Evolutionary conservation across 2,797 vertebrate genomes (phyloP), one percentile per base, ranked within the genome.

Genomic region (Loris lydekkerianus): DNA sequence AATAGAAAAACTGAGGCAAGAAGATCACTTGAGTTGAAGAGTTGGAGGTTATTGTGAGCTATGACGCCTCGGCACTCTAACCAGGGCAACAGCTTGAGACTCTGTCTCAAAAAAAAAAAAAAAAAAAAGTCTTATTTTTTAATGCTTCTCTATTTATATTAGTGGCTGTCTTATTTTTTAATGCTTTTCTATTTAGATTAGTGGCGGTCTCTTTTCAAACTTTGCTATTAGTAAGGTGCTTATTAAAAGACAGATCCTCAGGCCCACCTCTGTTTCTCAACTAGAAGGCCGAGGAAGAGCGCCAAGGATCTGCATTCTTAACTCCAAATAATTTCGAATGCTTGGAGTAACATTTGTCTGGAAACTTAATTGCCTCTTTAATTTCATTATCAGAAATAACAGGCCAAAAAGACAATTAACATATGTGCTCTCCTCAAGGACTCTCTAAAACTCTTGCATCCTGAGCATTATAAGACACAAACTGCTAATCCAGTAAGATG

Each of bases 351-450:
- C 17, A 21, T 13, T 88, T 17, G 7, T 14, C 65, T 82, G 75
- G 37, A 87, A 72, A 65, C 37, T 78, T 27, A 10, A 46, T 89
- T 72, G 88, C 77, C 86, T 77, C 43, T 70, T 75, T 60, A 34
- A 53, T 61, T 46, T 63, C 84, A 69, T 80, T 83, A 25, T 82
- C 10, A 15, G 29, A 85, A 86, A 91, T 87, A 85, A 93, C 7
- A 17, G 70, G 75, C 7, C 18, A 81, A 20, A 29, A 92, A 49
- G 86, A 67, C 8, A n/a, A 8, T 17, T 18, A 40, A 18, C 11
- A 2, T 25, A 23, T 31, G 5, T 58, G 31, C 27, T 69, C 27
- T 80, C 67, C 40, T 75, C 40, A 49, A 75, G 31, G 20, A 81
- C 20, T 65, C 81, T 34, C 46, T 78, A 78, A 65, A 69, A 93